These are phyloP conservation scores for Tineola bisselliella DNA, from an alignment of 2,888 invertebrate genomes.

Conservation along the genomic window DNA sequence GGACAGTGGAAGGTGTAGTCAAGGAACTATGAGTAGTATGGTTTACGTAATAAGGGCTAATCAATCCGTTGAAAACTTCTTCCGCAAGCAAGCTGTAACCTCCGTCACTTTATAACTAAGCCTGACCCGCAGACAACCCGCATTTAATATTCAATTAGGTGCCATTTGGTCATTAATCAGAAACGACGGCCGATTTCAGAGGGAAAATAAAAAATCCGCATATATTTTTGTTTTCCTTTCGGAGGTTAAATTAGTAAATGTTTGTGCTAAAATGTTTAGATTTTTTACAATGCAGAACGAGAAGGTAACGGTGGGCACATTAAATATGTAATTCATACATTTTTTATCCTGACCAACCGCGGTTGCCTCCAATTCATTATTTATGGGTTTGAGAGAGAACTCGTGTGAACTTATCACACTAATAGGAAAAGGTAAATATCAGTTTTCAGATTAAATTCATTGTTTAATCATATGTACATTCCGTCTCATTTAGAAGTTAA, in stretches of 20 bases:
- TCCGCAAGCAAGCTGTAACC: constrained; percentile 21
- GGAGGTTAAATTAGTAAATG: neutral
- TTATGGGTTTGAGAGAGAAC: neutral
- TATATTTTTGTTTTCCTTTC: neutral
- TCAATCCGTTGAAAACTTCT: neutral
- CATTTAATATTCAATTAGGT: constrained; percentile 54
- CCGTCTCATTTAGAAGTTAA: too few species aligned
- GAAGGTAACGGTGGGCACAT: neutral
- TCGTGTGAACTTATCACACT: neutral
- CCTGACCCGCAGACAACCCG: constrained; percentile 28
- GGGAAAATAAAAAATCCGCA: neutral
- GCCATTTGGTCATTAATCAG: constrained; percentile 44
- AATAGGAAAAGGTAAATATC: neutral
- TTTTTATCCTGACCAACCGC: neutral
- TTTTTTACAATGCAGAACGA: neutral
- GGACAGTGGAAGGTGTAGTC: too few species aligned
- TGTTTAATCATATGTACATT: too few species aligned
- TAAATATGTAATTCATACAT: neutral
- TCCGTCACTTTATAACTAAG: constrained; percentile 30
- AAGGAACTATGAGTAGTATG: neutral
- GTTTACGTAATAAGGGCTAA: neutral
- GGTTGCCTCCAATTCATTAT: neutral
- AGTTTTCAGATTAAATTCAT: too few species aligned
- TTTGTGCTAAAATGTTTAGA: neutral
- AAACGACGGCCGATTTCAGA: constrained; percentile 1